Evolutionary conservation across 2,113 vertebrate genomes (phyloP), one percentile per base, ranked within the genome.

Genomic region (Halichoeres trimaculatus): DNA sequence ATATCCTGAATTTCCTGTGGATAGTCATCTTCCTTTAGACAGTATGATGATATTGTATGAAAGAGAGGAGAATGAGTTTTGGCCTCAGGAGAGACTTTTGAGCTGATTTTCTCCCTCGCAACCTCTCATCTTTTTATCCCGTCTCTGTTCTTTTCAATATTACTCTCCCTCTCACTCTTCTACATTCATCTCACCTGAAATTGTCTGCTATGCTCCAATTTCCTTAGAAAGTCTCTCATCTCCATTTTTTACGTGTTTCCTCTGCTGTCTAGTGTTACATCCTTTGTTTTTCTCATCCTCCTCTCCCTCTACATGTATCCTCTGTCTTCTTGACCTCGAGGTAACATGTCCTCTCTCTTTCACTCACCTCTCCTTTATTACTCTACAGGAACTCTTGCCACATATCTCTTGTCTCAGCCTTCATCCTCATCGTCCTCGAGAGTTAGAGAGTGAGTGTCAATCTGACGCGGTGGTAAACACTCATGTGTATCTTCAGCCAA

Each of bases 21-120:
- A 70, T 53, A 38, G 74, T 53, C 70, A 19, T 76, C 67, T 51
- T 65, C 66, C 59, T 77, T 74, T 47, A 53, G 77, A 80, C 63
- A 61, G 71, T 82, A 62, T 80, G 70, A 74, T 82, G 76, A 80
- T 67, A 68, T 77, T 82, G 70, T 74, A 75, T 76, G 52, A 76
- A 83, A 80, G 64, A 83, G 67, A 81, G 50, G 68, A 80, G 78
- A 76, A 72, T 57, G 73, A 61, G 60, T 66, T 70, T 60, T 84
- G 48, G 86, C 85, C 86, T 81, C 70, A 41, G 80, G 86, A 79
- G 84, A 84, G 50, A 81, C 56, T 78, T 89, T 64, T 47, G 63
- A 85, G 78, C 59, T 45, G 58, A 69, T 85, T 78, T 69, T 57
- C 55, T 66, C 35, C 50, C 58, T 80, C 50, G 40, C 43, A 55